Evolutionary conservation across 2,797 vertebrate species (phyloP).

Genomic region (Alca torda): DNA sequence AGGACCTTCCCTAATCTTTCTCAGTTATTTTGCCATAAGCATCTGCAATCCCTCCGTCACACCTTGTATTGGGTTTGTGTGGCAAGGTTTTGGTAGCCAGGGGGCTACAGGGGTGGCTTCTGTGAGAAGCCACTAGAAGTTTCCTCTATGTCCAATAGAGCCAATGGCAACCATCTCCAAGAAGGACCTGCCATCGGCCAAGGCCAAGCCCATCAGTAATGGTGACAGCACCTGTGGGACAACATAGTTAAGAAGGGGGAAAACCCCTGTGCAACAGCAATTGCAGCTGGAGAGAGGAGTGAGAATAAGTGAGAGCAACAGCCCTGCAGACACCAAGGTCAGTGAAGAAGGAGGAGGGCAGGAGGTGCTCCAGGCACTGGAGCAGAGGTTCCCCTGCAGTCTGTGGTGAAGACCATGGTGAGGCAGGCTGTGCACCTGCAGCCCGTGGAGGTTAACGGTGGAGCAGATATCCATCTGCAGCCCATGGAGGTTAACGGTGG

Average conservation of each 20-base stretch:
- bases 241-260: neutral
- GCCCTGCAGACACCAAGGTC: neutral
- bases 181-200: neutral
- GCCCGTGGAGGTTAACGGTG: too few species aligned
- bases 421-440: neutral
- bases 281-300: neutral
- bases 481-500: neutral
- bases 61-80: neutral
- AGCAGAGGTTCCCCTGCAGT: neutral
- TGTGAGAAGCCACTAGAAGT: neutral
- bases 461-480: neutral
- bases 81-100: neutral
- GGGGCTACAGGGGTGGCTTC: neutral
- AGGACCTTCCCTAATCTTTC: neutral
- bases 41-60: neutral
- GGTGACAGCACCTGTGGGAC: neutral
- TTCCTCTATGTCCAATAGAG: neutral
- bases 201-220: neutral
- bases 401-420: neutral
- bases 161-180: neutral
- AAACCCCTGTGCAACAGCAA: neutral
- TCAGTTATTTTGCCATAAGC: neutral
- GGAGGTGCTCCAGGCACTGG: neutral
- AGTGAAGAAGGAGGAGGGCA: neutral
- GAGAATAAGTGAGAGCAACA: neutral